Conservation (phyloP, 2,797 vertebrate species). For the Enteromius mattozi region DNA sequence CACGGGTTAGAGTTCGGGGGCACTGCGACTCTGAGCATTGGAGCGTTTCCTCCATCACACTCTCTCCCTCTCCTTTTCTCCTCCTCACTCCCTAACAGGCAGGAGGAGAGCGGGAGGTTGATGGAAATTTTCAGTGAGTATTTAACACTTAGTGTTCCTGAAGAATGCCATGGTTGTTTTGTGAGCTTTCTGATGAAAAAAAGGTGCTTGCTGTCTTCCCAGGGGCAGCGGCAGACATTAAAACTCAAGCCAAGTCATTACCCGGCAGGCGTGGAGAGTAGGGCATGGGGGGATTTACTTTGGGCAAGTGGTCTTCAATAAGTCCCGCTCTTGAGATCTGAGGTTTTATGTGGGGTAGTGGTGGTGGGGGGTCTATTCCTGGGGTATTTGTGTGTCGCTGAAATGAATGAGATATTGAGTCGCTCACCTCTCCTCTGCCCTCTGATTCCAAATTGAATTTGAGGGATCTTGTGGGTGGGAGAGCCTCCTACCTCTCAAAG, state of each 20-base stretch:
- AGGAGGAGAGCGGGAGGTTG: slow-evolving; percentile 22
- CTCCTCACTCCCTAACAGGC: slow-evolving; percentile 25
- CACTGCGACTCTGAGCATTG: slow-evolving; percentile 49
- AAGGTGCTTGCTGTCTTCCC: neutral
- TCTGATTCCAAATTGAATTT: slow-evolving; percentile 79
- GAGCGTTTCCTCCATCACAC: slow-evolving; percentile 48
- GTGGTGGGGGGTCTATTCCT: slow-evolving; percentile 43
- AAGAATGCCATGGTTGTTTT: slow-evolving; percentile 38
- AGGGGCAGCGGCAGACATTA: slow-evolving; percentile 2
- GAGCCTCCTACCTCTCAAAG: slow-evolving; percentile 73
- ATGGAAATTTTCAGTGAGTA: slow-evolving; percentile 40
- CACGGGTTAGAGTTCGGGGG: slow-evolving; percentile 75
- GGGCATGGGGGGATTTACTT: slow-evolving; percentile 50
- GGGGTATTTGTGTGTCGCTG: slow-evolving; percentile 30
- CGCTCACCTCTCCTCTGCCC: slow-evolving; percentile 57
- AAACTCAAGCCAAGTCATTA: slow-evolving; percentile 26
- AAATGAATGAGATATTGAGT: slow-evolving; percentile 62
- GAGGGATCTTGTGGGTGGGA: slow-evolving; percentile 69
- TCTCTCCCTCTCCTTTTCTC: slow-evolving; percentile 18
- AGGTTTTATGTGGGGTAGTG: slow-evolving; percentile 30
- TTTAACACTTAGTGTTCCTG: slow-evolving; percentile 38
- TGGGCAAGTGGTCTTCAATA: slow-evolving; percentile 46
- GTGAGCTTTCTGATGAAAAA: slow-evolving; percentile 1
- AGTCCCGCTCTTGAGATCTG: slow-evolving; percentile 51
- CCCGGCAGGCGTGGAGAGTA: slow-evolving; percentile 19